Percentiles rank a stretch among this genome's conserved stretches.
These are phyloP conservation scores for Pseudochirops corinnae DNA, from an alignment of 2,797 vertebrate species.

Conservation along the genomic window DNA sequence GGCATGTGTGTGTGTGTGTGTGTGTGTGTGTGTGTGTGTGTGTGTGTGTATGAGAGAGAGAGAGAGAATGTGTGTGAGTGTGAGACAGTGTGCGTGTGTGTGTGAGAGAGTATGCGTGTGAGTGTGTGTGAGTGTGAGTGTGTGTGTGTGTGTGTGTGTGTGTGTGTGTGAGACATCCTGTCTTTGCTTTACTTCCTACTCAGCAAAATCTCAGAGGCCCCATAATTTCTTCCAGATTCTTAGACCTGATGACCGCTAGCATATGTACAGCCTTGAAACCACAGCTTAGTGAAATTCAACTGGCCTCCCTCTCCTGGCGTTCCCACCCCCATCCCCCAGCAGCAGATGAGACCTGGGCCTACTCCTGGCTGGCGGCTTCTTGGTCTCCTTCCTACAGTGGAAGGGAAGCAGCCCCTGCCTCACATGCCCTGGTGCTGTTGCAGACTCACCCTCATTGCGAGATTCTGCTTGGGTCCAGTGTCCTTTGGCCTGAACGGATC, in stretches of 20 bases:
- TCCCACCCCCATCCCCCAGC: constrained; percentile 48
- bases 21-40: background rate
- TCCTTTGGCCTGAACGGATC: background rate
- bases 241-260: constrained; percentile 14
- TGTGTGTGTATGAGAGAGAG: too few relatives aligned
- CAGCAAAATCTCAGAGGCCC: constrained; percentile 52
- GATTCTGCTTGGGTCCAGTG: background rate
- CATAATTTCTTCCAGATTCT: constrained; percentile 60
- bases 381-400: background rate
- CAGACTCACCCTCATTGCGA: background rate
- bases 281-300: background rate
- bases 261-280: constrained; percentile 36
- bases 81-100: constrained; percentile 32
- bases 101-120: constrained; percentile 10
- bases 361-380: constrained; percentile 9
- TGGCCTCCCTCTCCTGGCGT: constrained; percentile 55
- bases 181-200: constrained; percentile 63
- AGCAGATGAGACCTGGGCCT: constrained; percentile 33
- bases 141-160: background rate
- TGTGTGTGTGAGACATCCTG: constrained; percentile 60
- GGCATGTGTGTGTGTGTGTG: background rate
- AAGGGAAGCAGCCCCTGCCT: constrained; percentile 48
- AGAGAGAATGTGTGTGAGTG: background rate
- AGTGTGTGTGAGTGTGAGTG: background rate
- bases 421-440: background rate